A percentile compares a stretch with the other conserved stretches of the same genome.
These are phyloP conservation scores for Anoplolepis gracilipes DNA, from an alignment of 1,140 invertebrate genomes.

Conservation along the genomic window DNA sequence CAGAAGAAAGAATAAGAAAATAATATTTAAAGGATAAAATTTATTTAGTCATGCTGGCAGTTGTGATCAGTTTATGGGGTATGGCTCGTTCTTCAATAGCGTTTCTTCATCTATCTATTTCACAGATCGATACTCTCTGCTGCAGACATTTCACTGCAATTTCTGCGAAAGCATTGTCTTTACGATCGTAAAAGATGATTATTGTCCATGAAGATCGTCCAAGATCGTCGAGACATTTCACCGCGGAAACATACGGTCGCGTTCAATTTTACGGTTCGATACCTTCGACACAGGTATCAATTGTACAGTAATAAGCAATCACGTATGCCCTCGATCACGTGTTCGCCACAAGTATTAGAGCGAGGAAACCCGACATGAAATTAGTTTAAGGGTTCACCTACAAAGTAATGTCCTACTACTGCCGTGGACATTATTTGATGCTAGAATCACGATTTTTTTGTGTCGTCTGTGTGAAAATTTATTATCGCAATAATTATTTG, in stretches of 20 bases:
- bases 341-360: slow-evolving; percentile 72
- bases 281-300: slow-evolving; percentile 52
- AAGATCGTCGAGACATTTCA: background rate
- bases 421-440: slow-evolving; percentile 61
- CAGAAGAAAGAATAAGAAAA: background rate
- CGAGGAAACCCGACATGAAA: slow-evolving; percentile 77
- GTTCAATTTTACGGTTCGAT: slow-evolving; percentile 40
- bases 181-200: slow-evolving; percentile 20
- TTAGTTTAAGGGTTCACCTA: slow-evolving; percentile 73
- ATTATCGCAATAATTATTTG: background rate
- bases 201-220: background rate
- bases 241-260: slow-evolving; percentile 14
- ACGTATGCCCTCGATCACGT: slow-evolving; percentile 61
- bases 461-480: background rate
- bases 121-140: slow-evolving; percentile 59
- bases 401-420: slow-evolving; percentile 58
- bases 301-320: slow-evolving; percentile 61
- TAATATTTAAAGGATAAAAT: background rate
- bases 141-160: slow-evolving; percentile 21
- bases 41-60: background rate
- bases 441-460: background rate
- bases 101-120: slow-evolving; percentile 47
- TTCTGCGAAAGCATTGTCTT: slow-evolving; percentile 62
- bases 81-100: background rate
- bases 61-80: background rate